Base-by-base conservation (phyloP, 2,113 vertebrate genomes). In the Propithecus coquereli region DNA sequence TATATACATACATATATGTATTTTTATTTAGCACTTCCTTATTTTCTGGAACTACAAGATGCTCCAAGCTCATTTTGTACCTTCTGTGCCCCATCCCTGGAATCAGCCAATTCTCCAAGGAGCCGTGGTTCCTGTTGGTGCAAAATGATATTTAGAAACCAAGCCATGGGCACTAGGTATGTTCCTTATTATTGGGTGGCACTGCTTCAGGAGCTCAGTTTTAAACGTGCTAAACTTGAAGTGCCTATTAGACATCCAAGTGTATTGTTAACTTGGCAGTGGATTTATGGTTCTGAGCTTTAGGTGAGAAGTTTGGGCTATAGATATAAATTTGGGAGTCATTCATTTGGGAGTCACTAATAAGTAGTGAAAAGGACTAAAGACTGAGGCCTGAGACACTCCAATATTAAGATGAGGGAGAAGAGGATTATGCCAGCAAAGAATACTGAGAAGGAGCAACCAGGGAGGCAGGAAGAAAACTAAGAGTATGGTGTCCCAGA, bases 141-240 rank as follows among this genome's bases (percentile, higher is more conserved):
- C 30, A 50, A 63, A 93, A 77, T 84, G 34, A 8, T n/a, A 47
- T 54, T 88, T 92, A 94, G 59, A 93, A 94, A 91, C 86, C 73
- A 76, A 79, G 23, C 65, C 12, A 11, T 34, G 37, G 50, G 37
- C 17, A 66, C 23, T 22, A 81, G 14, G 11, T 50, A 1, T 20
- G 7, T 32, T 63, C 43, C 65, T 66, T 57, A 30, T 52, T 59
- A 10, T n/a, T 52, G 10, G 3, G 8, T 37, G 16, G 20, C 32
- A 8, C 52, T 94, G 74, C 74, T 87, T 81, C 57, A 85, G 63
- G 18, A 76, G 43, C 30, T 84, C 0, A 65, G 32, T 65, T 89
- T 71, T 63, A 61, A 89, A 32, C 47, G 4, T 43, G 50, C 25
- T 61, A 63, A 94, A 82, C 40, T 32, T 52, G 25, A 86, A 68